Base-by-base conservation (phyloP, 2,797 vertebrate species). In the Lophius americanus region DNA sequence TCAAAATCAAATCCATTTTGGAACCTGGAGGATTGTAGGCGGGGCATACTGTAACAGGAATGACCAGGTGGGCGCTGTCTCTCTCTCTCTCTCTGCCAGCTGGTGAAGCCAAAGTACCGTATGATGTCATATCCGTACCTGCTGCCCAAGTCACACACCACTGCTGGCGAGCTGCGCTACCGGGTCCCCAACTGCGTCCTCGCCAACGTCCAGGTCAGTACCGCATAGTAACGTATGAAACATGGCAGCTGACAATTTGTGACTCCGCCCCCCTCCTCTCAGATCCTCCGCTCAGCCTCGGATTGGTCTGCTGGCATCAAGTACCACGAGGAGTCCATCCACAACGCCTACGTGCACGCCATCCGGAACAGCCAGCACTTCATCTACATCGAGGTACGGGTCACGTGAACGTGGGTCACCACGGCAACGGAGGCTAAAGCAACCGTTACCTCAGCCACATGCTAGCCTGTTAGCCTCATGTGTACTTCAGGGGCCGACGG, bases 281-380 rank as follows among this genome's bases (percentile, higher is more conserved):
- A 99, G 98, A 88, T 98, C 75, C 90, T 99, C 52, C 96, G 97
- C 33, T 99, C 97, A 0, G 94, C 97, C 35, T 91, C 92, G 0
- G 98, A 99, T 64, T 99, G 98, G 98, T 99, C 98, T 0, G 97
- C 96, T 0, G 98, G 98, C 53, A 99, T 99, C 73, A 99, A 98
- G 67, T 93, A 98, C 89, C 95, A 96, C 0, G 98, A 99, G 84
- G 97, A 98, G 76, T 99, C 98, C 65, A 99, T 99, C 90, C 97
- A 99, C 78, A 84, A 88, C 0, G 98, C 97, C 36, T 99, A 99
- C 0, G 1, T 96, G 70, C 64, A 89, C 0, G 91, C 88, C 73
- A 98, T 99, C 82, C 38, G 94, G 70, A 93, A 94, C 86, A 99
- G 98, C 93, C 86, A 95, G 23, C 95, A 99, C 93, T 99, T 95